Evolutionary conservation across 2,888 invertebrate genomes (phyloP).

Genomic region (Villa cingulata): DNA sequence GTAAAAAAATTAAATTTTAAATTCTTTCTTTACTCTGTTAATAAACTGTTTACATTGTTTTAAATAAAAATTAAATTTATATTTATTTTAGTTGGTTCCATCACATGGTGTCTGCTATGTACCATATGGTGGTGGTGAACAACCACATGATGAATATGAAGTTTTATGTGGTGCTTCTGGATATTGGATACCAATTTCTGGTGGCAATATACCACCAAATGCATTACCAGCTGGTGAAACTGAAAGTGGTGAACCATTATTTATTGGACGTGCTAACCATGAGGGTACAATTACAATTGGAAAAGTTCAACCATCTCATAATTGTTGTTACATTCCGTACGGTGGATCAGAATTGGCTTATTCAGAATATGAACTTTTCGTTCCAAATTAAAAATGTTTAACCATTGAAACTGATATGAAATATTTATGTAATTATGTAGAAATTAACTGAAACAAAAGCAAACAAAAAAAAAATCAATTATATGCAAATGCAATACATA

Average conservation of each 20-base stretch:
- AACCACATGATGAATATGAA: slow-evolving; percentile 55
- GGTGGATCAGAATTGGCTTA: slow-evolving; percentile 65
- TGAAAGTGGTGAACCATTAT: slow-evolving; percentile 67
- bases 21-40: background rate
- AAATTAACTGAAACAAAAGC: too few relatives aligned
- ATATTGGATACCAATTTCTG: slow-evolving; percentile 53
- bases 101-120: slow-evolving; percentile 56
- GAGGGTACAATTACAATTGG: slow-evolving; percentile 65
- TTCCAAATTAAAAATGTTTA: slow-evolving; percentile 23
- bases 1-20: slow-evolving; percentile 19
- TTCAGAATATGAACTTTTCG: slow-evolving; percentile 67
- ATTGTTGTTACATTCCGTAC: slow-evolving; percentile 70
- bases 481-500: too few relatives aligned
- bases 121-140: slow-evolving; percentile 63
- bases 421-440: too few relatives aligned
- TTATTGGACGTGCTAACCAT: slow-evolving; percentile 61
- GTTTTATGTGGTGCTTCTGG: slow-evolving; percentile 45
- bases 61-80: background rate
- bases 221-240: slow-evolving; percentile 60
- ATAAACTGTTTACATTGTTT: background rate
- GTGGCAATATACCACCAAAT: slow-evolving; percentile 56
- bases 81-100: slow-evolving; percentile 38
- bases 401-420: background rate
- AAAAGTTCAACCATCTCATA: slow-evolving; percentile 74
- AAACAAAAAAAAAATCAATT: too few relatives aligned